A percentile compares a stretch with the other conserved stretches of the same genome.
Evolutionary conservation across 2,888 invertebrate genomes (phyloP).

Genomic region (Cremastinae sp.): DNA sequence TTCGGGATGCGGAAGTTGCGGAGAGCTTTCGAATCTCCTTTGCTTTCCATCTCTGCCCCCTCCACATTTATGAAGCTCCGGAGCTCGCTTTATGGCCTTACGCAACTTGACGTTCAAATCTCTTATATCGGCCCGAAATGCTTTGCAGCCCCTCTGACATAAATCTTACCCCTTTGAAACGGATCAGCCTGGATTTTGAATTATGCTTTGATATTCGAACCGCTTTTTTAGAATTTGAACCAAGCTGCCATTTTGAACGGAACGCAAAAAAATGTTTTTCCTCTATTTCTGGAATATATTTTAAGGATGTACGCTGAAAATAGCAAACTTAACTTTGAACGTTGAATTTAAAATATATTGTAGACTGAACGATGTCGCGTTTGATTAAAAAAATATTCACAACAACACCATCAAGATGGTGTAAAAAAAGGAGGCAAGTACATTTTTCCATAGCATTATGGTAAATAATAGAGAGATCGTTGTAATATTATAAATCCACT

Average conservation of each 20-base stretch:
- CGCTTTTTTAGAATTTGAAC: neutral
- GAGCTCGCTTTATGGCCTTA: slow-evolving; percentile 49
- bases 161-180: slow-evolving; percentile 39
- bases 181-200: slow-evolving; percentile 49
- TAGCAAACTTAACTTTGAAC: too few species aligned
- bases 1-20: slow-evolving; percentile 48
- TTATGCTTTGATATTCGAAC: slow-evolving; percentile 39
- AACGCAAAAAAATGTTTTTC: too few species aligned
- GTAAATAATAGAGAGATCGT: too few species aligned
- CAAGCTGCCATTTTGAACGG: neutral
- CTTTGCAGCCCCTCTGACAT: slow-evolving; percentile 20
- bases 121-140: slow-evolving; percentile 35
- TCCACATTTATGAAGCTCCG: slow-evolving; percentile 25
- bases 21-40: slow-evolving; percentile 27
- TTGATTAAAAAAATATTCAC: too few species aligned
- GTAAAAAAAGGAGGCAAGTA: too few species aligned
- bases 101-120: slow-evolving; percentile 35
- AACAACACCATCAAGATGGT: too few species aligned
- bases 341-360: too few species aligned
- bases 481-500: too few species aligned
- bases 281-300: too few species aligned
- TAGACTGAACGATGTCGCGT: too few species aligned
- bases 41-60: slow-evolving; percentile 33
- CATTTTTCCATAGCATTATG: too few species aligned
- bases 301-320: too few species aligned